phyloP scores from a whole-genome alignment of 2,113 vertebrate genomes.

The Pangasianodon hypophthalmus region DNA sequence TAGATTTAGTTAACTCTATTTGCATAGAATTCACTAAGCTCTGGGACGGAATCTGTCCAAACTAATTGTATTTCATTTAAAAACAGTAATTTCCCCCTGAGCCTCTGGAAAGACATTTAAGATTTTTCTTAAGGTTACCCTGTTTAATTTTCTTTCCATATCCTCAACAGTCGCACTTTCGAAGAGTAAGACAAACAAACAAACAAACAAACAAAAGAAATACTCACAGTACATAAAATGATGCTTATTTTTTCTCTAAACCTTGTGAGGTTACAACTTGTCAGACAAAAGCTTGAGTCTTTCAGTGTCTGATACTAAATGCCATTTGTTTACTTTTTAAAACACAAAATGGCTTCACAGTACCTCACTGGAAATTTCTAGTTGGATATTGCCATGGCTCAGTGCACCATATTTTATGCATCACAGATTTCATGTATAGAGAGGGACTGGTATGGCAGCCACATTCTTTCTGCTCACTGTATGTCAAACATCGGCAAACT shows the following conservation, averaged over 20 bases:
- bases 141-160: slow-evolving; percentile 1
- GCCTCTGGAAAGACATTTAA: slow-evolving; percentile 1
- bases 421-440: slow-evolving; percentile 64
- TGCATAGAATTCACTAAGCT: slow-evolving; percentile 4
- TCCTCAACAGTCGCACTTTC: not conserved
- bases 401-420: slow-evolving; percentile 62
- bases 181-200: not conserved
- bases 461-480: slow-evolving; percentile 43
- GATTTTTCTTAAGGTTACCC: not conserved
- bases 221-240: not conserved
- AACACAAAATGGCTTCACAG: not conserved
- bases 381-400: slow-evolving; percentile 42
- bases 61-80: slow-evolving; percentile 42
- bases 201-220: not conserved
- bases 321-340: slow-evolving; percentile 23
- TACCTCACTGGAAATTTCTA: slow-evolving; percentile 39
- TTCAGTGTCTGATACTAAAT: not conserved
- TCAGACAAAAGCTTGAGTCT: not conserved
- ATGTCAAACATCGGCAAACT: slow-evolving; percentile 60
- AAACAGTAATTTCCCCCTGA: not conserved
- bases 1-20: slow-evolving; percentile 23
- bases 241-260: not conserved
- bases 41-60: slow-evolving; percentile 6
- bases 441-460: slow-evolving; percentile 46
- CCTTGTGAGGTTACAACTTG: not conserved